Evolutionary conservation across 2,797 vertebrate genomes (phyloP).

Genomic region (Pangasius sanitwongsei): DNA sequence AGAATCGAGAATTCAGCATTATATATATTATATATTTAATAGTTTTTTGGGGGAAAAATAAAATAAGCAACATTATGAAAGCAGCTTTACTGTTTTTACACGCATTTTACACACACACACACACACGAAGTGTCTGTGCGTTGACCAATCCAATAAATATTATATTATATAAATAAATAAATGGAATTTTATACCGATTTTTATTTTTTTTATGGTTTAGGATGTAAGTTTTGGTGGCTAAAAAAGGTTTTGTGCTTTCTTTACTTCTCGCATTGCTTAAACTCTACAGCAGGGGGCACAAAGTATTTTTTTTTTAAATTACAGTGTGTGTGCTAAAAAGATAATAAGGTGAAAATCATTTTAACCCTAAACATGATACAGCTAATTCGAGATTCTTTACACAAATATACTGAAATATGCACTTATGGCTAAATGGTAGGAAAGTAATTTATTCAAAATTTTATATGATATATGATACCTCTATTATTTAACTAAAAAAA

Average conservation of each 20-base stretch:
- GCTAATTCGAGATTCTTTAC: not conserved
- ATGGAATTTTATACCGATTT: not conserved
- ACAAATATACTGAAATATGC: not conserved
- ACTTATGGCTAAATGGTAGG: not conserved
- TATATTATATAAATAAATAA: too few relatives aligned
- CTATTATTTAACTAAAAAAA: not conserved
- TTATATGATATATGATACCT: not conserved
- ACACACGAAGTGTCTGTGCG: not conserved
- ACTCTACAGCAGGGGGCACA: constrained; percentile 6
- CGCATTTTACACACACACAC: not conserved
- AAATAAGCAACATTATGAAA: not conserved
- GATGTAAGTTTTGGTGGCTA: not conserved
- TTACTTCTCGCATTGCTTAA: too few relatives aligned
- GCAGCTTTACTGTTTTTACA: not conserved
- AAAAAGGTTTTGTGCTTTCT: not conserved
- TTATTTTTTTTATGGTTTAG: not conserved
- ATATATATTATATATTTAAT: not conserved
- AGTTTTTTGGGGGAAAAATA: not conserved
- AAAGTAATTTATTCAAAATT: not conserved
- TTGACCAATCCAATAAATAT: not conserved
- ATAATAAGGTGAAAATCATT: not conserved
- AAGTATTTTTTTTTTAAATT: not conserved
- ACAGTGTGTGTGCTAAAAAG: not conserved
- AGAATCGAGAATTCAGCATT: too few relatives aligned
- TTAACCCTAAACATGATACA: not conserved